Base-by-base conservation (phyloP, 2,113 vertebrate species). In the Epinephelus fuscoguttatus region DNA sequence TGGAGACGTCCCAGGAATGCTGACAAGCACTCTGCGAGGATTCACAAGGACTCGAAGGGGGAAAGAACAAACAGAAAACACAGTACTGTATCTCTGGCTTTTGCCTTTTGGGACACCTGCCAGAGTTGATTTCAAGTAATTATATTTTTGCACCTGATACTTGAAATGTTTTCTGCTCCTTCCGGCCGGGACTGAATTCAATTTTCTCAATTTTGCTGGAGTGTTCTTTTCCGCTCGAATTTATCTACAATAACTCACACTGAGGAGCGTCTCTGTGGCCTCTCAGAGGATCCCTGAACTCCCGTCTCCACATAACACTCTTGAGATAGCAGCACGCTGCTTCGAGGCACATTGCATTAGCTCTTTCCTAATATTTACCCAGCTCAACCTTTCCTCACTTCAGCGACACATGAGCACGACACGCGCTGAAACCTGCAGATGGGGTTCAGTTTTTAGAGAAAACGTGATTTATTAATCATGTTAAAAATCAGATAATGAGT, bases 221-320 rank as follows among this genome's bases (percentile, higher is more conserved):
- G 66, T 75, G 66, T 83, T 53, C 85, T 21, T 60, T 80, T 80
- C 72, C 84, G 61, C 81, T 75, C 5, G 21, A 67, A 90, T 92
- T 93, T 90, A 91, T 91, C 81, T 69, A 42, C 83, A 88, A 70
- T 86, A 85, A 87, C 77, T 89, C 40, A 40, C 30, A 40, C 50
- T 37, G 82, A 82, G 75, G 30, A 90, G 77, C 55, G 14, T 47
- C 66, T 62, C 21, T 10, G 49, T 57, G 72, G 61, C 47, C 69
- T 78, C 80, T 88, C 25, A 56, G 27, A 82, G 50, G 68, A 59
- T 75, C 25, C 88, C 69, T 62, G 50, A 63, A 59, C 70, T 84
- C 82, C 14, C 55, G 23, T 78, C 37, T 75, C 40, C 45, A 81
- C 53, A 76, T 47, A 81, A 80, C 82, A 78, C 77, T 81, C 70